Base-by-base conservation (phyloP, 2,113 vertebrate genomes). In the Poeciliopsis prolifica region DNA sequence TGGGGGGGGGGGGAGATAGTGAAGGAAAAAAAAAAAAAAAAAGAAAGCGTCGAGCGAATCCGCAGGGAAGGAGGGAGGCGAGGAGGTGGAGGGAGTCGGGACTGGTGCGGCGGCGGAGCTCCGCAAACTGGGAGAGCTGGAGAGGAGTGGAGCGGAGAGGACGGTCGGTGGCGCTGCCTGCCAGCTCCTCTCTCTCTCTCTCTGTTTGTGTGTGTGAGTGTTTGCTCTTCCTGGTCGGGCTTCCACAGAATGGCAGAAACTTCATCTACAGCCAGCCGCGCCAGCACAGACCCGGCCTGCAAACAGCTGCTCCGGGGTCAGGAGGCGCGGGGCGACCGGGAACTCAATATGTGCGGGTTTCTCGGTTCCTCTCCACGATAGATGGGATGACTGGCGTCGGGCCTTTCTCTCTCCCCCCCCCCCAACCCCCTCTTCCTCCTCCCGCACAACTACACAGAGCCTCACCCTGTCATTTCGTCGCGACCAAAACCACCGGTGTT, bases 201-300 rank as follows among this genome's bases (percentile, higher is more conserved):
- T 14, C 40, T 64, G 79, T 85, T 71, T 42, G 75, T 40, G 77
- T 48, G 42, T 26, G 72, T 48, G 77, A 35, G 73, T 80, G 79
- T 65, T 68, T 60, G 51, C 30, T 89, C 92, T 94, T 94, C 93
- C 92, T 93, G 92, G 87, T 94, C 92, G 79, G 58, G 85, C 85
- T 87, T 81, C 81, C 68, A 88, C 83, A 88, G 86, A 88, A 88
- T 80, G 86, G 84, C 83, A 88, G 77, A 85, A 94, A 93, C 91
- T 92, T 93, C 15, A 89, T 86, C 73, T 80, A 78, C 28, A 86
- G 51, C 22, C 51, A 58, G 3, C 44, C 15, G 14, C 44, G 44
- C 44, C 44, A 48, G 44, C 44, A 48, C 44, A 17, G 44, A 48
- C 44, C 44, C 44, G 44, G 44, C 44, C 44, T 58, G 51, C 51